A percentile compares a stretch with the other conserved stretches of the same genome.
These are phyloP conservation scores for Sinocyclocheilus anshuiensis DNA, from an alignment of 2,113 vertebrate species.

Conservation along the genomic window DNA sequence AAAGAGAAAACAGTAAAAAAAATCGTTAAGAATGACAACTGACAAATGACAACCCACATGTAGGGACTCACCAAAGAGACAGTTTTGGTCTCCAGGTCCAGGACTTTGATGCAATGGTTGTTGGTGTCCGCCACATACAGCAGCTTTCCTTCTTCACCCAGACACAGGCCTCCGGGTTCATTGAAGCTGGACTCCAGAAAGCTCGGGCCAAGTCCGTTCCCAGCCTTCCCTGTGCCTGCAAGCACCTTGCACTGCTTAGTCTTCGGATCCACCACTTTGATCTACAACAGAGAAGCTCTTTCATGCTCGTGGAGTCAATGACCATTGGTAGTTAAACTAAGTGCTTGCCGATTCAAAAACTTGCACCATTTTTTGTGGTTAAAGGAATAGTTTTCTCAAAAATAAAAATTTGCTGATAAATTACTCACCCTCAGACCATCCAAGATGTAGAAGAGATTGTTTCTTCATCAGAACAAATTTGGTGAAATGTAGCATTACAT, in stretches of 20 bases:
- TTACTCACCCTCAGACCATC: too few species aligned
- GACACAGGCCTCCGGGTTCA: constrained; percentile 91
- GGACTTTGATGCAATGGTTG: constrained; percentile 92
- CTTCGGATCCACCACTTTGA: constrained; percentile 95
- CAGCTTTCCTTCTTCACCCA: constrained; percentile 74
- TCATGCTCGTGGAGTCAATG: neutral
- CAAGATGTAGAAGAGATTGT: too few species aligned
- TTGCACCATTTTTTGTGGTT: neutral
- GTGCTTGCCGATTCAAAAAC: neutral
- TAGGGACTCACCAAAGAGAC: constrained; percentile 82
- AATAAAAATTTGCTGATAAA: too few species aligned
- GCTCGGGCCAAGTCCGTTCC: constrained; percentile 69
- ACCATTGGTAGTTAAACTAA: neutral
- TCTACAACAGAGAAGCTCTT: constrained; percentile 71
- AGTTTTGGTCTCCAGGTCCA: constrained; percentile 85
- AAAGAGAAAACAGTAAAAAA: neutral
- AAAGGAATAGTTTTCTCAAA: too few species aligned
- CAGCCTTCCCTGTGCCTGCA: constrained; percentile 86
- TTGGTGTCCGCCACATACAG: constrained; percentile 97
- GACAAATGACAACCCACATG: neutral
- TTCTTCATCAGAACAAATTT: too few species aligned
- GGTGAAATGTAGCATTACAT: too few species aligned
- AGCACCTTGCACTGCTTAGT: constrained; percentile 87
- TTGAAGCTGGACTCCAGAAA: constrained; percentile 84
- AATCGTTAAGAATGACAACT: neutral